A percentile compares a stretch with the other conserved stretches of the same genome.
Evolutionary conservation across 2,797 vertebrate genomes (phyloP).

Genomic region (Myioborus miniatus): DNA sequence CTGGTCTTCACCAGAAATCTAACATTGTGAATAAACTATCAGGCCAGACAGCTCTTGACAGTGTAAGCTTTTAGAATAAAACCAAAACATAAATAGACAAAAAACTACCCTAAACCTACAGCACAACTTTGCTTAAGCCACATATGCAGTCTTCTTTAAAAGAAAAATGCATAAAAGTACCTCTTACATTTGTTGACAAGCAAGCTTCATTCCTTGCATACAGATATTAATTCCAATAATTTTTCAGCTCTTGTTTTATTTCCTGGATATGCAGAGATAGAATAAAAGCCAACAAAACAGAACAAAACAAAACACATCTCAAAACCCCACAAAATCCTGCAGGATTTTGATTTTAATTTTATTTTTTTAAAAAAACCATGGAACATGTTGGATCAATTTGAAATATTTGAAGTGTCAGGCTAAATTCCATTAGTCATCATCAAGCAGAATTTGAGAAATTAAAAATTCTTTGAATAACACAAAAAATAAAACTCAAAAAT

Average conservation of each 20-base stretch:
- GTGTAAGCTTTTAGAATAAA: background rate
- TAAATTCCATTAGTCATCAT: background rate
- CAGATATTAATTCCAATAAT: fast-evolving
- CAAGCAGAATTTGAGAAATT: background rate
- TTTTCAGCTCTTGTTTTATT: background rate
- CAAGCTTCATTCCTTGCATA: background rate
- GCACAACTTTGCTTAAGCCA: background rate
- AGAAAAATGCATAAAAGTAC: background rate
- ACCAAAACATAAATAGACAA: background rate
- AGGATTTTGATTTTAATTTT: background rate
- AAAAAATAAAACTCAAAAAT: background rate
- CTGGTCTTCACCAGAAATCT: fast-evolving
- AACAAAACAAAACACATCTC: background rate
- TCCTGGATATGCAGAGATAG: background rate
- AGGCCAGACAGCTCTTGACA: background rate
- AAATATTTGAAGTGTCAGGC: background rate
- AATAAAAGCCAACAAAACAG: background rate
- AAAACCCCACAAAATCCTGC: background rate
- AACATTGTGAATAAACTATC: background rate
- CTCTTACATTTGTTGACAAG: background rate
- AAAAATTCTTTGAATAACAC: background rate
- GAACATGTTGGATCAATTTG: background rate
- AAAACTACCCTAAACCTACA: background rate
- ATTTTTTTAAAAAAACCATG: background rate
- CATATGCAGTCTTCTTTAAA: background rate